These are phyloP conservation scores for Sinosuthora webbiana DNA, from an alignment of 2,113 vertebrate genomes.

Conservation along the genomic window DNA sequence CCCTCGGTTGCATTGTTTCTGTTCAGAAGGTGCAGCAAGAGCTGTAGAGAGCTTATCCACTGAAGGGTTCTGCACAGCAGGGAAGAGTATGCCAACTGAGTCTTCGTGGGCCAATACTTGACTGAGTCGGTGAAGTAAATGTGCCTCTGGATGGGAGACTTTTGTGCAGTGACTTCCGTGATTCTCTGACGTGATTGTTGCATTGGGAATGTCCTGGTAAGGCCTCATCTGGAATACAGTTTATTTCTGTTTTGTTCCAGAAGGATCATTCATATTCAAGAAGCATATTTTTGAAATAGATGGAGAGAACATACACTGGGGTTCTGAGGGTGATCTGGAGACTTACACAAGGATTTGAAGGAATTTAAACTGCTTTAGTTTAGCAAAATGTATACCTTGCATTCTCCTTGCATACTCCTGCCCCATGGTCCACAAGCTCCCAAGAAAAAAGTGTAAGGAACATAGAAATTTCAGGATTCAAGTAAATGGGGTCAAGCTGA, in stretches of 20 bases:
- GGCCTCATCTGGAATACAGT: not conserved
- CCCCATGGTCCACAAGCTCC: not conserved
- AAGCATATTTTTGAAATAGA: not conserved
- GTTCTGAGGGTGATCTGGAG: not conserved
- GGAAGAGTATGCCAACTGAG: not conserved
- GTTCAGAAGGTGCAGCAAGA: not conserved
- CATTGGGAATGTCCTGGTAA: not conserved
- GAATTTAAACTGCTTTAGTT: not conserved
- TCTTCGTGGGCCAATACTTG: not conserved
- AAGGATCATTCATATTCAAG: not conserved
- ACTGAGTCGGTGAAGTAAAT: not conserved
- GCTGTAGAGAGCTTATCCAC: not conserved
- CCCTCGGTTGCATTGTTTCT: not conserved
- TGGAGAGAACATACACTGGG: not conserved
- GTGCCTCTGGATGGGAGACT: not conserved
- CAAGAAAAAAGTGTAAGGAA: not conserved
- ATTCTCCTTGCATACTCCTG: not conserved
- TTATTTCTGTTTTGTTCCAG: not conserved
- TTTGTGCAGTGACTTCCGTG: not conserved
- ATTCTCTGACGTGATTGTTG: not conserved
- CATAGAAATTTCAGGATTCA: not conserved
- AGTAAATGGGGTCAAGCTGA: not conserved
- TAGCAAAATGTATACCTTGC: not conserved
- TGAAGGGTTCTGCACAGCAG: not conserved
- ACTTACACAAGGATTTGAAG: not conserved